Percentiles rank a stretch among this genome's conserved stretches.
phyloP scores from a whole-genome alignment of 2,888 invertebrate species.

The Nomada ruficornis region DNA sequence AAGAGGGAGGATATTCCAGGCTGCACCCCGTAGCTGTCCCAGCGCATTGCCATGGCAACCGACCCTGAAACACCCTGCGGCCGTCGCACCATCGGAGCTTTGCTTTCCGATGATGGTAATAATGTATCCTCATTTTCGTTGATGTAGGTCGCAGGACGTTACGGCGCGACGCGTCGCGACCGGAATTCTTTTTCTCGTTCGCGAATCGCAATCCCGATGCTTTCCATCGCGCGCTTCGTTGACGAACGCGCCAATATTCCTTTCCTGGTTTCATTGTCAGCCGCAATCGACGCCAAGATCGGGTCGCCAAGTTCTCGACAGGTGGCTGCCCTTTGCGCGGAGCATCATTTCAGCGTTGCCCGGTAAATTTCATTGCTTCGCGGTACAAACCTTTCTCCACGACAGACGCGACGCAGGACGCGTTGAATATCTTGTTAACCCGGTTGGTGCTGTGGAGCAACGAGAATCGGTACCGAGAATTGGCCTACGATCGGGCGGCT shows the following conservation, averaged over 20 bases:
- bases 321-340: not conserved
- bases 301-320: not conserved
- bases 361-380: constrained; percentile 53
- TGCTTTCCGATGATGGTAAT: constrained; percentile 83
- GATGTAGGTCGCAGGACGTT: constrained; percentile 81
- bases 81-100: constrained; percentile 79
- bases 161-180: constrained; percentile 6
- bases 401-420: not conserved
- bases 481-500: constrained; percentile 65
- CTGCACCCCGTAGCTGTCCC: constrained; percentile 74
- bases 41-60: constrained; percentile 81
- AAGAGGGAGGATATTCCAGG: constrained; percentile 74
- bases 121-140: constrained; percentile 80
- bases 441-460: not conserved
- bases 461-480: constrained; percentile 31
- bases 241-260: not conserved
- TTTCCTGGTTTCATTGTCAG: not conserved
- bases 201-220: constrained; percentile 10
- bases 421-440: not conserved
- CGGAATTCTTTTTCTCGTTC: not conserved
- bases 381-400: constrained; percentile 51
- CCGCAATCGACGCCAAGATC: not conserved
- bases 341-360: constrained; percentile 39
- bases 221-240: not conserved
- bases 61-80: constrained; percentile 81